phyloP scores from a whole-genome alignment of 2,888 invertebrate species.

The Drosophila mimetica region DNA sequence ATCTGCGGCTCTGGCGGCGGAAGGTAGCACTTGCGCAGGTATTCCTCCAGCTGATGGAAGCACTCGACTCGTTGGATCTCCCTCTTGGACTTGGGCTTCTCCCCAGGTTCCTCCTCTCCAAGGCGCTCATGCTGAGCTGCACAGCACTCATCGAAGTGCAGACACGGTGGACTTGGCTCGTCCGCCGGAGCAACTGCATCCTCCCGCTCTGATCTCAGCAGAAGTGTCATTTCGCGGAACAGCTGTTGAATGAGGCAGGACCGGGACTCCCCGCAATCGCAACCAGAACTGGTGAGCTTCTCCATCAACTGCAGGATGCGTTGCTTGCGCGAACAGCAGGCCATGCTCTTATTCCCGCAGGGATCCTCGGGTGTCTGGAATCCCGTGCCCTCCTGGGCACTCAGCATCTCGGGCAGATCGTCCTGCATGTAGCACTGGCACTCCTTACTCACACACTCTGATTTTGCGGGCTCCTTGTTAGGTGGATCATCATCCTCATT shows the following conservation, averaged over 20 bases:
- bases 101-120: not conserved
- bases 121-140: constrained; percentile 2
- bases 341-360: not conserved
- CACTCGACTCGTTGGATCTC: constrained; percentile 39
- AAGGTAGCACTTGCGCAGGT: constrained; percentile 55
- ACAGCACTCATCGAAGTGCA: constrained; percentile 55
- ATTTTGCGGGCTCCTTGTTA: not conserved
- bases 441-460: not conserved
- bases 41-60: constrained; percentile 53
- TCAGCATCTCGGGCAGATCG: not conserved
- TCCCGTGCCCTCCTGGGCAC: constrained; percentile 9
- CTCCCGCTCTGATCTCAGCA: constrained; percentile 51
- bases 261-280: constrained; percentile 42
- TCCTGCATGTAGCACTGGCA: constrained; percentile 10
- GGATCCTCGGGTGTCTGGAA: constrained; percentile 6
- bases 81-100: not conserved
- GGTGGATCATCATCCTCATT: not conserved
- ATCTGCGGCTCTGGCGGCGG: constrained; percentile 1
- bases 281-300: constrained; percentile 29
- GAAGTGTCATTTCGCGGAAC: constrained; percentile 50
- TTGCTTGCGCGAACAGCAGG: constrained; percentile 25
- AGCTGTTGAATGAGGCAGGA: constrained; percentile 40
- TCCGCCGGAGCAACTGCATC: not conserved
- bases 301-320: constrained; percentile 48
- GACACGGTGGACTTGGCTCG: not conserved